These are phyloP conservation scores for Lepidocyrtoides sp. DNA, from an alignment of 2,888 invertebrate species.

Conservation along the genomic window DNA sequence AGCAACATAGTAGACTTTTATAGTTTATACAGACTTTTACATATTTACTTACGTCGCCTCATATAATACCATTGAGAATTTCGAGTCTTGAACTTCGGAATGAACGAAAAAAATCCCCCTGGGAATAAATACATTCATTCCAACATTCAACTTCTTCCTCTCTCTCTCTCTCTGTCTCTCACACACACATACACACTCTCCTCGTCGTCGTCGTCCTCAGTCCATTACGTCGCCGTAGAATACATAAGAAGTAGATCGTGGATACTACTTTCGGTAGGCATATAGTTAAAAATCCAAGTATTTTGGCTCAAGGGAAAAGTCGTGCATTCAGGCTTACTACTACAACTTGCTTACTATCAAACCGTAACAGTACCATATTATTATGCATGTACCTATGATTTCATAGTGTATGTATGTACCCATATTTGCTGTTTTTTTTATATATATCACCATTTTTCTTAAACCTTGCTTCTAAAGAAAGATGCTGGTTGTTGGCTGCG, in stretches of 20 bases:
- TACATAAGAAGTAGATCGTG: conserved; percentile 16
- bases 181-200: no score
- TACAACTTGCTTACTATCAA: not conserved
- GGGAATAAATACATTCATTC: conserved; percentile 73
- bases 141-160: conserved; percentile 48
- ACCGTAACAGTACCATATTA: conserved; percentile 1
- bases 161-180: conserved; percentile 29
- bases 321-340: conserved; percentile 68
- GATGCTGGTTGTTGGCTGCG: conserved; percentile 15
- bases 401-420: not conserved
- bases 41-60: conserved; percentile 32
- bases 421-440: not conserved
- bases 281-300: conserved; percentile 50
- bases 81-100: conserved; percentile 79
- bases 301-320: conserved; percentile 66
- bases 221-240: conserved; percentile 22
- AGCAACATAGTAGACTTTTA: not conserved
- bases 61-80: conserved; percentile 77
- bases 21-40: not conserved
- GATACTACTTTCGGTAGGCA: conserved; percentile 8
- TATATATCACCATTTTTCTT: not conserved
- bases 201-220: conserved; percentile 8
- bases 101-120: conserved; percentile 79
- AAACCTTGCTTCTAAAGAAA: conserved; percentile 42
- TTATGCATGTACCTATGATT: not conserved